Evolutionary conservation across 2,113 vertebrate species (phyloP).

Genomic region (Rhegmatorhina hoffmannsi): DNA sequence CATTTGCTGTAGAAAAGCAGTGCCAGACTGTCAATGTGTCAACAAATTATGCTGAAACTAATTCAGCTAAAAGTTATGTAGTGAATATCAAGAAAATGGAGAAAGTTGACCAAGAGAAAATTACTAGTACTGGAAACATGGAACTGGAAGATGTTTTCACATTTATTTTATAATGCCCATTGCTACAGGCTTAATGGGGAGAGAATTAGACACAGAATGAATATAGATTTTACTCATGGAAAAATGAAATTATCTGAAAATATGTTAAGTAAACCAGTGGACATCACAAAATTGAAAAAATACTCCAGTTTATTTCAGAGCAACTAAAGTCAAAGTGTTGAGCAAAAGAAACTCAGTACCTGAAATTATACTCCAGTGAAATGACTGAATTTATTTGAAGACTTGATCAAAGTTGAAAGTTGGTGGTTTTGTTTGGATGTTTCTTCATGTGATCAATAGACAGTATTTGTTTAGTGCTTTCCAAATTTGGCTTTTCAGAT

Average conservation of each 20-base stretch:
- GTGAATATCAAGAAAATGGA: background rate
- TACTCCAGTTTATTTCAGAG: background rate
- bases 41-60: slow-evolving; percentile 9
- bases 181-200: background rate
- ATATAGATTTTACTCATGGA: background rate
- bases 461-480: background rate
- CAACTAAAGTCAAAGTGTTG: background rate
- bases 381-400: background rate
- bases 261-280: background rate
- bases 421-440: background rate
- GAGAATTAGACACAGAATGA: background rate
- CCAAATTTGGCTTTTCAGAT: background rate
- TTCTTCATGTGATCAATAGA: background rate
- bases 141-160: background rate
- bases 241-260: background rate
- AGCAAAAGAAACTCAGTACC: background rate
- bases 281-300: background rate
- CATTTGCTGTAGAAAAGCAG: background rate
- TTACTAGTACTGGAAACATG: background rate
- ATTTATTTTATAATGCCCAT: background rate
- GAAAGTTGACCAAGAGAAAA: background rate
- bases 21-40: background rate
- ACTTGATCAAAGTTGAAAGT: background rate
- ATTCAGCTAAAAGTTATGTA: background rate
- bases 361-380: background rate